Percentiles rank a stretch among this genome's conserved stretches.
These are phyloP conservation scores for Melipona bicolor DNA, from an alignment of 2,888 invertebrate genomes.

Conservation along the genomic window DNA sequence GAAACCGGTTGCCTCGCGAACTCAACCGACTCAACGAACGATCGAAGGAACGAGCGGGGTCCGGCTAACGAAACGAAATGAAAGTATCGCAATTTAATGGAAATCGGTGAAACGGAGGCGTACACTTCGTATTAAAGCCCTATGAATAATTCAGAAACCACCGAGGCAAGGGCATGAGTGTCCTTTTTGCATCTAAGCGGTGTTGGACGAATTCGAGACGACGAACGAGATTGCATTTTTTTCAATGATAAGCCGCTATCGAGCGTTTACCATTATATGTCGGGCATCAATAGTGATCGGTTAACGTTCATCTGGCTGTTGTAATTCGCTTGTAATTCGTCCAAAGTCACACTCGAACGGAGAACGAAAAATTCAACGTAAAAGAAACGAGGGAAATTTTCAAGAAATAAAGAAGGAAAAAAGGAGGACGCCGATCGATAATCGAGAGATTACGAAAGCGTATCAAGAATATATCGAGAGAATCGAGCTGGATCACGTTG, in stretches of 20 bases:
- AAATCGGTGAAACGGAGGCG: constrained; percentile 57
- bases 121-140: constrained; percentile 54
- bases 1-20: constrained; percentile 15
- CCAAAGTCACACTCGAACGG: background rate
- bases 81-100: constrained; percentile 64
- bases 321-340: background rate
- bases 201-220: constrained; percentile 7
- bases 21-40: background rate
- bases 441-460: constrained; percentile 21
- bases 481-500: constrained; percentile 13
- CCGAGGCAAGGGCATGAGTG: constrained; percentile 11
- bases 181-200: constrained; percentile 53
- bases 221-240: constrained; percentile 41
- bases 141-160: constrained; percentile 64
- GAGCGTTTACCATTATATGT: background rate
- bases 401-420: background rate
- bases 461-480: constrained; percentile 7
- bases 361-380: background rate
- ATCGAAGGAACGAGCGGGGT: background rate
- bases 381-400: background rate
- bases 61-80: constrained; percentile 59
- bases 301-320: background rate
- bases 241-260: constrained; percentile 36
- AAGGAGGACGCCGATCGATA: background rate
- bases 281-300: constrained; percentile 28